Conservation (phyloP, 53 echinoderm and acorn worm genomes). For the Pentamera pediparva region DNA sequence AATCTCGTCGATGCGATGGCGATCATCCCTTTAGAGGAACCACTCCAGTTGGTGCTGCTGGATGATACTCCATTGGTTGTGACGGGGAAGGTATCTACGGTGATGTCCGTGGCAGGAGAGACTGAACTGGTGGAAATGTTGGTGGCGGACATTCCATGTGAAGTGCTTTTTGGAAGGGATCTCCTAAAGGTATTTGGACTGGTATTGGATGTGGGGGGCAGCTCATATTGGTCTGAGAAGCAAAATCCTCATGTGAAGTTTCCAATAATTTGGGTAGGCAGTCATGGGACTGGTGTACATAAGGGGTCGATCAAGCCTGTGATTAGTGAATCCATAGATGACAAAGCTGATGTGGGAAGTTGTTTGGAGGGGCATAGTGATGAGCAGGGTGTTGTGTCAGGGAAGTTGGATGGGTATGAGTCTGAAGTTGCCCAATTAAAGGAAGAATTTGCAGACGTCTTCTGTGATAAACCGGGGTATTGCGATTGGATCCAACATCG, state of each 20-base stretch:
- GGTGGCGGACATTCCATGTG: constrained; percentile 1
- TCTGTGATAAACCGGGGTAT: constrained; percentile 2
- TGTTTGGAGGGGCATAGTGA: neutral
- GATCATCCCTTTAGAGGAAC: neutral
- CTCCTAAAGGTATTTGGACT: neutral
- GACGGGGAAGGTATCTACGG: neutral
- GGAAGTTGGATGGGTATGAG: neutral
- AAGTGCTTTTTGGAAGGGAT: neutral
- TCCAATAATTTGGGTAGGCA: neutral
- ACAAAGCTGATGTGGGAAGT: neutral
- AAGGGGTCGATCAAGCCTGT: neutral
- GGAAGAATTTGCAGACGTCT: neutral
- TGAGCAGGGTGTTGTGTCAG: neutral
- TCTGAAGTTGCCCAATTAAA: neutral
- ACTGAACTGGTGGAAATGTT: neutral
- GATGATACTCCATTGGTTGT: neutral
- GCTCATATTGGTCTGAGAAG: constrained; percentile 15
- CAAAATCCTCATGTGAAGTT: neutral
- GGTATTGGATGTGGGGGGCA: neutral
- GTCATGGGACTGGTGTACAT: neutral
- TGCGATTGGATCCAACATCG: neutral
- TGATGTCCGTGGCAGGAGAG: neutral
- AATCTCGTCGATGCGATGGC: neutral
- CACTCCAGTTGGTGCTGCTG: neutral
- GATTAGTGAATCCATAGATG: neutral